These are phyloP conservation scores for Sebastes steindachneri DNA, from an alignment of 2,797 vertebrate species.

Conservation along the genomic window DNA sequence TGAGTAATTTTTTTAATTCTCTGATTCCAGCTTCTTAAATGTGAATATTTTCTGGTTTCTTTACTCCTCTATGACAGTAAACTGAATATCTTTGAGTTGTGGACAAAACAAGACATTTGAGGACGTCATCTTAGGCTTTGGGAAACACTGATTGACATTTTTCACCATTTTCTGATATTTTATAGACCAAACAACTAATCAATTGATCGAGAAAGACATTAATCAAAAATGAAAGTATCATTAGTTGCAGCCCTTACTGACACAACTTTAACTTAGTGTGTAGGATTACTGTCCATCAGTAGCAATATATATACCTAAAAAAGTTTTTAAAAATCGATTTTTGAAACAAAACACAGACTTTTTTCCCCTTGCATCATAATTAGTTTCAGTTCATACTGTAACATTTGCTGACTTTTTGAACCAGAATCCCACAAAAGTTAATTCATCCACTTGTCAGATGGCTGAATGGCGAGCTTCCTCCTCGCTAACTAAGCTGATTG, in stretches of 20 bases:
- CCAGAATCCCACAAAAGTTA: constrained; percentile 4
- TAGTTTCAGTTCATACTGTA: background rate
- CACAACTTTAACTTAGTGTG: background rate
- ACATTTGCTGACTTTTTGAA: constrained; percentile 29
- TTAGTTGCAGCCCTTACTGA: background rate
- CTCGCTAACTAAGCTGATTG: constrained; percentile 39
- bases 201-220: no score
- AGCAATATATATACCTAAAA: background rate
- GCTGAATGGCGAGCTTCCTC: background rate
- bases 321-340: background rate
- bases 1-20: no score
- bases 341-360: background rate
- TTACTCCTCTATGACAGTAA: no score
- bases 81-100: no score
- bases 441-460: constrained; percentile 18
- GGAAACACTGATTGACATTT: no score
- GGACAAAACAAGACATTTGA: no score
- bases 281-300: background rate
- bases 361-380: background rate
- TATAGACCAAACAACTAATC: no score
- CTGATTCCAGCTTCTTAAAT: no score
- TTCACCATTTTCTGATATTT: no score
- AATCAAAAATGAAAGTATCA: background rate
- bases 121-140: no score
- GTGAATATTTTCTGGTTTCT: no score